Base-by-base conservation (phyloP, 1,140 invertebrate genomes). In the Apis dorsata region DNA sequence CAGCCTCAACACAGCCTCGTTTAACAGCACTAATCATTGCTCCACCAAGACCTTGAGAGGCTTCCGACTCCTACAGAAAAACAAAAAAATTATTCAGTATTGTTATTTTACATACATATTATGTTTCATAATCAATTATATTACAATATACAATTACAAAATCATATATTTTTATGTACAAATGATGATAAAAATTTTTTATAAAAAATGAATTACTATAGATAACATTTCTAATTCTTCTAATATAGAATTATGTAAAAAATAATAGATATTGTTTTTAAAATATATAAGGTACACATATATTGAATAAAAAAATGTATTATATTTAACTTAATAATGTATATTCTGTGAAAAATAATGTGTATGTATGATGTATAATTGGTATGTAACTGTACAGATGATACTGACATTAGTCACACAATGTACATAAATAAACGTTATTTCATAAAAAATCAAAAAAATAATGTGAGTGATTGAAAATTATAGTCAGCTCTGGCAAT, bases 1-100 rank as follows among this genome's bases (percentile, higher is more conserved):
- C 92, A 81, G 92, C 91, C 89, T 94, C 92, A 78, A 93, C 79
- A 84, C 93, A 94, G 83, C 93, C 92, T 81, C 93, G 91, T 85
- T 92, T 94, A 65, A 93, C 93, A 84, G 93, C 93, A 86, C 91
- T 93, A 84, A 93, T 92, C 84, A 94, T 92, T 89, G 92, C 91
- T 91, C 91, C 91, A 84, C 92, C 90, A 74, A 94, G 91, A 91
- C 92, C 92, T 84, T 93, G 91, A 90, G 90, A 93, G 82, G 91
- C 87, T 92, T 94, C 93, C 73, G 92, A 93, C 81, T 94, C 93
- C 93, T 94, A 88, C 80, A 89, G 84, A 90, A 80, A 86, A 91
- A 88, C 11, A 85, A 86, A 90, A 85, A 81, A 76, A 77, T 65
- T 59, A n/a, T 62, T 76, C 59, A 60, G 59, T 59, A 65, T 44